phyloP scores from a whole-genome alignment of 2,797 vertebrate species.

The Arrhamphus sclerolepis region DNA sequence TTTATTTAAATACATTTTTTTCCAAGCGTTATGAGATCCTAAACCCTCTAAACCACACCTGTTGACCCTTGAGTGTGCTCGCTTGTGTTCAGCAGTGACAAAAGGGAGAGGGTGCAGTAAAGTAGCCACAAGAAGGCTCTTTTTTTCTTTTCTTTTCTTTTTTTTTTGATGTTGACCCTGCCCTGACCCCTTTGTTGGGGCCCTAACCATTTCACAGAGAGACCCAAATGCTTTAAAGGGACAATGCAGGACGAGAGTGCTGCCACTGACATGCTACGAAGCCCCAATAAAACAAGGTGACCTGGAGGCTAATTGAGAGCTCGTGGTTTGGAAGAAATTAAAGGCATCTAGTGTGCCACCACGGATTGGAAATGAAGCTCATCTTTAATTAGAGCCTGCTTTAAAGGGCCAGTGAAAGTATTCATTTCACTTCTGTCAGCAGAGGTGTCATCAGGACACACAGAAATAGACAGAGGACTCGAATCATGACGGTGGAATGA shows the following conservation, averaged over 20 bases:
- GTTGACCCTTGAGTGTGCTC: slow-evolving; percentile 69
- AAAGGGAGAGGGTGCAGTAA: slow-evolving; percentile 70
- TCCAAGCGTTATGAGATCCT: slow-evolving; percentile 24
- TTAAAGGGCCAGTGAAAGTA: slow-evolving; percentile 39
- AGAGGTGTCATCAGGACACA: slow-evolving; percentile 46
- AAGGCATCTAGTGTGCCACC: slow-evolving; percentile 65
- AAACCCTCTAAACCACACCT: slow-evolving; percentile 68
- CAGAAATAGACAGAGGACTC: slow-evolving; percentile 17
- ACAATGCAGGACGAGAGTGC: slow-evolving; percentile 70
- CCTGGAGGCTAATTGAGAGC: slow-evolving; percentile 78
- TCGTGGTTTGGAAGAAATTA: slow-evolving; percentile 70
- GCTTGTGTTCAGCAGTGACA: slow-evolving; percentile 65
- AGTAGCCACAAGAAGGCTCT: slow-evolving; percentile 57
- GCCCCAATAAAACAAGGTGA: slow-evolving; percentile 79
- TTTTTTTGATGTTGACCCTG: slow-evolving; percentile 77
- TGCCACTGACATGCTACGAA: slow-evolving; percentile 61
- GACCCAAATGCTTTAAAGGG: slow-evolving; percentile 75
- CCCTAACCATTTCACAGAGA: slow-evolving; percentile 78
- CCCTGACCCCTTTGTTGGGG: slow-evolving; percentile 77
- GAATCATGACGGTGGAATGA: slow-evolving; percentile 8
- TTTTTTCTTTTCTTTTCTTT: slow-evolving; percentile 14
- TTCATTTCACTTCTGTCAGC: slow-evolving; percentile 35
- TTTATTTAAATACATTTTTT: slow-evolving; percentile 31
- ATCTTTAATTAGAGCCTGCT: slow-evolving; percentile 53
- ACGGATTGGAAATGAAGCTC: slow-evolving; percentile 50